Base-by-base conservation (phyloP, 2,797 vertebrate genomes). In the Tenualosa ilisha region DNA sequence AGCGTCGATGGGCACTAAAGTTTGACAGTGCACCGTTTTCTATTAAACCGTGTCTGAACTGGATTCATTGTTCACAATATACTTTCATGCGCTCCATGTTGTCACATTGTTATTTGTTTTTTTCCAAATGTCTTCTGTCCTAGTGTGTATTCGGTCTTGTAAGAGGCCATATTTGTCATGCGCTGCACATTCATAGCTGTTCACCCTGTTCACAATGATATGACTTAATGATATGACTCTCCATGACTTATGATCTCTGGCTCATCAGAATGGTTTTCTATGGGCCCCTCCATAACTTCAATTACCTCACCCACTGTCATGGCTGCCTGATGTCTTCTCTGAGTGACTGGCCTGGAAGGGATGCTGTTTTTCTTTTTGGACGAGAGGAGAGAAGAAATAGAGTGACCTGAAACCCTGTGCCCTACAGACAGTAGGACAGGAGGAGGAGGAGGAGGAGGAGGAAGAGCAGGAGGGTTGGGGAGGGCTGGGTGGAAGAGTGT, bases 401-500 rank as follows among this genome's bases (percentile, higher is more conserved):
- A 68, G 26, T 40, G 68, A 72, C 68, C 68, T 72, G 31, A 72
- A 40, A 40, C 6, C 24, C 68, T 22, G 0, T 22, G 54, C 54
- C 15, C 3, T 31, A 72, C 68, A 3, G 81, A 24, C 24, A 37
- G 13, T 12, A 15, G 68, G 37, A 3, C 2, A 68, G 12, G 12
- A 13, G 3, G 65, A 37, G 26, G 65, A 72, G 26, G 65, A 72
- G 2, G 63, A 65, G 24, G n/a, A 24, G 24, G 63, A 24, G 88
- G 83, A 84, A 83, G 86, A 86, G 83, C 43, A 86, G 86, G 83
- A 88, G 53, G 87, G 88, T 86, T 90, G 92, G 88, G 87, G 88
- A 91, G 90, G 89, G 68, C 50, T 12, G 72, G 68, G 49, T 46
- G 91, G 90, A 72, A 90, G 92, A 94, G 93, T 94, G 93, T 94